Evolutionary conservation across 2,888 invertebrate genomes (phyloP).

Genomic region (Lumbricus terrestris): DNA sequence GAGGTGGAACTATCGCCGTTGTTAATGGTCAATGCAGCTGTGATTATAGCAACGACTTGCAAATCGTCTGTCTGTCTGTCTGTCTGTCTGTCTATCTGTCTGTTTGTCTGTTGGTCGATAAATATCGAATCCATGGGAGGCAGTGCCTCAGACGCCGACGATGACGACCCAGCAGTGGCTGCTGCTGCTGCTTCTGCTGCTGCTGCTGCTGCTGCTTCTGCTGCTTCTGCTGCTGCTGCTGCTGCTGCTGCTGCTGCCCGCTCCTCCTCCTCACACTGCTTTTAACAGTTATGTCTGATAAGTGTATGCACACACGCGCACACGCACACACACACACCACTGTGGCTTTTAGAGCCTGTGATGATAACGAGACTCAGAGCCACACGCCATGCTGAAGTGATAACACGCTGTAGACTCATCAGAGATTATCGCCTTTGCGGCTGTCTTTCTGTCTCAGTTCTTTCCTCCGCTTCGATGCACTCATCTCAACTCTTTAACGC

Average conservation of each 20-base stretch:
- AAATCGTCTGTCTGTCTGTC: not conserved
- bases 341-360: not conserved
- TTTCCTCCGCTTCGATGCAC: not conserved
- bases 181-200: no score
- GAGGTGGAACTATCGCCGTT: not conserved
- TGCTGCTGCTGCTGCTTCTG: not conserved
- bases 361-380: not conserved
- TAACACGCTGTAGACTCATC: no score
- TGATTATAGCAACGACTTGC: not conserved
- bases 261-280: no score
- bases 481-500: not conserved
- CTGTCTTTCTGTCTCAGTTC: no score
- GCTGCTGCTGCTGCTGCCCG: not conserved
- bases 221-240: not conserved
- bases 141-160: not conserved
- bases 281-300: not conserved
- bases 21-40: not conserved
- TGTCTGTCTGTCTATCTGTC: no score
- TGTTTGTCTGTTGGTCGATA: no score
- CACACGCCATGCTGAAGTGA: not conserved
- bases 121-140: not conserved
- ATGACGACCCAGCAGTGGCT: not conserved
- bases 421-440: no score
- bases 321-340: no score
- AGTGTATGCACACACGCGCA: not conserved